Base-by-base conservation (phyloP, 2,113 vertebrate genomes). In the Xiphorhynchus elegans region DNA sequence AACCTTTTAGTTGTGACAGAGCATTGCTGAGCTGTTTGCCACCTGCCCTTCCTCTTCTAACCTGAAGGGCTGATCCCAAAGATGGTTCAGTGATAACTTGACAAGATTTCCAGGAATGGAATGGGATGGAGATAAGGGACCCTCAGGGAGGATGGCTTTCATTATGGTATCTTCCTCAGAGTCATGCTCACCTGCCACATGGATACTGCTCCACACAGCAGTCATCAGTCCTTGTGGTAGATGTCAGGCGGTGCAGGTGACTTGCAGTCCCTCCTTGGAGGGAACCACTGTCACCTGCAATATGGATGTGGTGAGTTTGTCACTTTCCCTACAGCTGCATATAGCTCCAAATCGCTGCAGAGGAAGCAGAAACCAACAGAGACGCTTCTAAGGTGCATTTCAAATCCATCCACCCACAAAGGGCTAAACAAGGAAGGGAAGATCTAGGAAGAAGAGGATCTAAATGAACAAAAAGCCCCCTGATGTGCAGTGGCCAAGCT, bases 131-230 rank as follows among this genome's bases (percentile, higher is more conserved):
- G 26, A 10, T 19, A 7, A 84, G 62, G 13, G 18, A 69, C 4
- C 9, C 20, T 52, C 59, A 29, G 37, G n/a, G 28, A 74, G n/a
- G 53, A 3, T 28, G 50, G 39, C 21, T 21, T 47, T 67, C 21
- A 7, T 24, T 82, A 9, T 0, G 0, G 11, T 49, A 42, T 49
- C 53, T 77, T 53, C 0, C 0, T 15, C 35, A 76, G 14, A 68
- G 44, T 62, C 21, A 15, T 0, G 8, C 35, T 50, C 5, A 6
- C 21, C 37, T 37, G 26, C 20, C 52, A 10, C 4, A 3, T 6
- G 26, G 62, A 40, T 33, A 40, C 75, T 64, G 42, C 76, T 83
- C 47, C 50, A 13, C 1, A 9, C 37, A 63, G 69, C 28, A 56
- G 50, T 55, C 26, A 15, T 19, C 68, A 24, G 11, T 62, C 59